Percentiles rank a stretch among this genome's conserved stretches.
These are phyloP conservation scores for Channa maculata DNA, from an alignment of 2,113 vertebrate genomes.

Conservation along the genomic window DNA sequence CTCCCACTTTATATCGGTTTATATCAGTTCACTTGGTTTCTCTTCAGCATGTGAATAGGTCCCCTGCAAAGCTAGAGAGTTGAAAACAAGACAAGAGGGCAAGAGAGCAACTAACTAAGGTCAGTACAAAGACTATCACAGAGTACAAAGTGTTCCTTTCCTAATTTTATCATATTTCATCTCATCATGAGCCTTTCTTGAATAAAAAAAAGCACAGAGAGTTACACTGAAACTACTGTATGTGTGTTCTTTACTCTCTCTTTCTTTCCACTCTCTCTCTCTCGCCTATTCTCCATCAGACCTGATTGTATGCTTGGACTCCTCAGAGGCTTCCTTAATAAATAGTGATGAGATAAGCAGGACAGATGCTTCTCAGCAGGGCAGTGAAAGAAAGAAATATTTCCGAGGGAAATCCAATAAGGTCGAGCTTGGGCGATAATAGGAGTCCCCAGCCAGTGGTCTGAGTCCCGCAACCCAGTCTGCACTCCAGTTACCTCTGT, in stretches of 20 bases:
- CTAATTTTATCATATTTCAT: slow-evolving; percentile 14
- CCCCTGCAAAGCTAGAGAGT: slow-evolving; percentile 34
- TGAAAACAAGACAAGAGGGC: slow-evolving; percentile 13
- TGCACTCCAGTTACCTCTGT: slow-evolving; percentile 26
- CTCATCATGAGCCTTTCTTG: slow-evolving; percentile 24
- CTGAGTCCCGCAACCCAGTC: slow-evolving; percentile 18
- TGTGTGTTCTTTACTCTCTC: slow-evolving; percentile 16
- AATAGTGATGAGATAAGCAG: slow-evolving; percentile 81
- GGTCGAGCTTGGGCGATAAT: slow-evolving; percentile 52
- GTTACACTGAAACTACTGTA: neutral
- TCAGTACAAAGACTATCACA: slow-evolving; percentile 31
- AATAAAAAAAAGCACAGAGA: slow-evolving; percentile 9
- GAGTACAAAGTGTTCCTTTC: slow-evolving; percentile 13
- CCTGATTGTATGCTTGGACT: slow-evolving; percentile 49
- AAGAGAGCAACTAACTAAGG: too few relatives aligned
- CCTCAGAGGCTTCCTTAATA: slow-evolving; percentile 70
- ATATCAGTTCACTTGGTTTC: slow-evolving; percentile 34
- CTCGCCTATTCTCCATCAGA: slow-evolving; percentile 17
- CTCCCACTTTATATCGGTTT: slow-evolving; percentile 28
- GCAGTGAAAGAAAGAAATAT: slow-evolving; percentile 73
- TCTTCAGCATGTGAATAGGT: slow-evolving; percentile 34
- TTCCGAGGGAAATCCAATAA: slow-evolving; percentile 77
- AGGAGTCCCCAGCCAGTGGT: slow-evolving; percentile 58
- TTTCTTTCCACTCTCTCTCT: slow-evolving; percentile 11
- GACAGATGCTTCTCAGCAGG: slow-evolving; percentile 64